Conservation (phyloP, 2,888 invertebrate species). For the Drosophila robusta region DNA sequence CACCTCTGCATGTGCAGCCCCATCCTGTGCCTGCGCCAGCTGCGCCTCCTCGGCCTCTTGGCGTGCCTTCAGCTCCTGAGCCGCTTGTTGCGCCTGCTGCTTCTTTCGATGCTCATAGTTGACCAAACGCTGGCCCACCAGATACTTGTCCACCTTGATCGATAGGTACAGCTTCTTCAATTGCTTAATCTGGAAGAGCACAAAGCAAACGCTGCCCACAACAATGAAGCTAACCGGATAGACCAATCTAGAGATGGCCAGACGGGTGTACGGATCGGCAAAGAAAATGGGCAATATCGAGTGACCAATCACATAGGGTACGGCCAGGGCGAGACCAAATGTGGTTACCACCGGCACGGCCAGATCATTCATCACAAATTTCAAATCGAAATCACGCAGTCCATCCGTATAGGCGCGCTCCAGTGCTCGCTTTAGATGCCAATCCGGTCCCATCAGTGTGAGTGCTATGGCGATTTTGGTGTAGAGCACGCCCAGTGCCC, state of each 20-base stretch:
- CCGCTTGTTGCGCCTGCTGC: conserved; percentile 84
- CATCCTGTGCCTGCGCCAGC: conserved; percentile 36
- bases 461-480: conserved; percentile 98
- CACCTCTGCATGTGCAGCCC: conserved; percentile 3
- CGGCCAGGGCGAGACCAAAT: conserved; percentile 94
- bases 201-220: conserved; percentile 88
- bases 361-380: conserved; percentile 93
- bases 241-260: conserved; percentile 92
- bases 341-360: conserved; percentile 95
- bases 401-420: conserved; percentile 98
- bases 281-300: conserved; percentile 90
- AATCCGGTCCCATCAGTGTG: conserved; percentile 99
- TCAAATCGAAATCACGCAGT: conserved; percentile 95
- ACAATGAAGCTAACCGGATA: conserved; percentile 95
- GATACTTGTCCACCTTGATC: conserved; percentile 99
- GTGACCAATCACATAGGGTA: conserved; percentile 96
- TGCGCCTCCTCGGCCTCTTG: conserved; percentile 53
- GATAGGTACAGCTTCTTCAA: conserved; percentile 98
- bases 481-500: conserved; percentile 98
- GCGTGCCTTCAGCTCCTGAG: conserved; percentile 68
- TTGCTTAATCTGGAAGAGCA: conserved; percentile 95
- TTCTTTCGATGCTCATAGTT: conserved; percentile 96
- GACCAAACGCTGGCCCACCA: conserved; percentile 97
- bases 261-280: conserved; percentile 88
- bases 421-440: conserved; percentile 95